Percentiles rank a stretch among this genome's conserved stretches.
These are phyloP conservation scores for Hemicrepidius hirtus DNA, from an alignment of 2,888 invertebrate species.

Conservation along the genomic window DNA sequence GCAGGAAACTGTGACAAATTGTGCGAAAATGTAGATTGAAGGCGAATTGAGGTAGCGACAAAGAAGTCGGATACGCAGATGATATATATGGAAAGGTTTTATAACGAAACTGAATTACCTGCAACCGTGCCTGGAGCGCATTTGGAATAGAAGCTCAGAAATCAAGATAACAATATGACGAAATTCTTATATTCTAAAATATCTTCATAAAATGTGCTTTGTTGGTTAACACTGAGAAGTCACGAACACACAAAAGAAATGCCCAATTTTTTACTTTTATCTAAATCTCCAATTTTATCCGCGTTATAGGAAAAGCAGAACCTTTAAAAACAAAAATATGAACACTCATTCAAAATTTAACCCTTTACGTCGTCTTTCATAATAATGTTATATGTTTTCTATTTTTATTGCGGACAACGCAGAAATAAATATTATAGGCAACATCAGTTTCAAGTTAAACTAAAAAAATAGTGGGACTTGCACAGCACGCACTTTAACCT, in stretches of 20 bases:
- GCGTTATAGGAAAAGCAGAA: too few species aligned
- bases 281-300: too few species aligned
- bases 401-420: too few species aligned
- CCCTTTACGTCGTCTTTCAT: too few species aligned
- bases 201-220: slow-evolving; percentile 6
- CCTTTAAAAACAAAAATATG: too few species aligned
- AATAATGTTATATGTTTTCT: too few species aligned
- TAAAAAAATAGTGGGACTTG: too few species aligned
- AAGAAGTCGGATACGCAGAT: slow-evolving; percentile 48
- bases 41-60: slow-evolving; percentile 50
- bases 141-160: slow-evolving; percentile 42
- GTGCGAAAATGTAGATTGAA: slow-evolving; percentile 49
- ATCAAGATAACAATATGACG: slow-evolving; percentile 40
- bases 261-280: too few species aligned
- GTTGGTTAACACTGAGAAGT: slow-evolving; percentile 1
- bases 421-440: too few species aligned
- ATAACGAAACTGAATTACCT: slow-evolving; percentile 46
- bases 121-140: slow-evolving; percentile 41
- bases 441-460: too few species aligned
- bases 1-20: slow-evolving; percentile 50
- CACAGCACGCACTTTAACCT: too few species aligned
- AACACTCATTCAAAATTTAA: too few species aligned
- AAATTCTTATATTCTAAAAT: slow-evolving; percentile 40
- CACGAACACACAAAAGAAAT: slow-evolving; percentile 1
- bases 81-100: slow-evolving; percentile 48